Percentiles rank a stretch among this genome's conserved stretches.
Evolutionary conservation across 1,140 invertebrate genomes (phyloP).

Genomic region (Brachystomella parvula): DNA sequence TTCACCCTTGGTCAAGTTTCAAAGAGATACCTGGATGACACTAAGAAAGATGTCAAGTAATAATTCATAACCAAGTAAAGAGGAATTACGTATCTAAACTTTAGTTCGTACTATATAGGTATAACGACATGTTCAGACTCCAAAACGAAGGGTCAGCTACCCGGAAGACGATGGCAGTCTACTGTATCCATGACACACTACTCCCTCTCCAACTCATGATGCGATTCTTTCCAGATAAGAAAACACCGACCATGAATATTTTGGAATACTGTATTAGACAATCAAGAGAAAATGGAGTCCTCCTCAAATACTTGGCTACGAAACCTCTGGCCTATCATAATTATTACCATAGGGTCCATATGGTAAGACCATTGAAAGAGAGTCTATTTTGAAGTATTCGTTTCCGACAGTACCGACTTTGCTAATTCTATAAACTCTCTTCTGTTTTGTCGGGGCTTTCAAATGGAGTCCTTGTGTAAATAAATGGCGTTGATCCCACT

Average conservation of each 20-base stretch:
- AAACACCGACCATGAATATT: constrained; percentile 2
- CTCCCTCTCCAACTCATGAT: constrained; percentile 20
- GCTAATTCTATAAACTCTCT: no score
- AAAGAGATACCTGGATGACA: constrained; percentile 19
- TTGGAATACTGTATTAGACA: constrained; percentile 25
- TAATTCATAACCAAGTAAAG: constrained; percentile 21
- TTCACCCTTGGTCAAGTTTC: constrained; percentile 18
- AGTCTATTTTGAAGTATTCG: no score
- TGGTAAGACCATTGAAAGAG: no score
- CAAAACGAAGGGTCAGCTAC: constrained; percentile 17
- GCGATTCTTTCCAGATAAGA: not conserved
- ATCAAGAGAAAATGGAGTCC: constrained; percentile 13
- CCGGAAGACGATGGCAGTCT: constrained; percentile 22
- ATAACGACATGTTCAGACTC: constrained; percentile 24
- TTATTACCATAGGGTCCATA: constrained; percentile 28
- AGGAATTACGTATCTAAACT: no score
- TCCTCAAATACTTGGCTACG: constrained; percentile 25
- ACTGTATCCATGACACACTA: constrained; percentile 32
- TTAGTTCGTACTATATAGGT: no score
- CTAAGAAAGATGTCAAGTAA: not conserved
- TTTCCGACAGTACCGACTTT: no score
- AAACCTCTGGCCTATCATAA: constrained; percentile 30
- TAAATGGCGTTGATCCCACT: no score
- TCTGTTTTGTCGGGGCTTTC: no score
- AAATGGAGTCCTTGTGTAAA: no score